These are phyloP conservation scores for Merluccius polli DNA, from an alignment of 2,797 vertebrate species.

Conservation along the genomic window DNA sequence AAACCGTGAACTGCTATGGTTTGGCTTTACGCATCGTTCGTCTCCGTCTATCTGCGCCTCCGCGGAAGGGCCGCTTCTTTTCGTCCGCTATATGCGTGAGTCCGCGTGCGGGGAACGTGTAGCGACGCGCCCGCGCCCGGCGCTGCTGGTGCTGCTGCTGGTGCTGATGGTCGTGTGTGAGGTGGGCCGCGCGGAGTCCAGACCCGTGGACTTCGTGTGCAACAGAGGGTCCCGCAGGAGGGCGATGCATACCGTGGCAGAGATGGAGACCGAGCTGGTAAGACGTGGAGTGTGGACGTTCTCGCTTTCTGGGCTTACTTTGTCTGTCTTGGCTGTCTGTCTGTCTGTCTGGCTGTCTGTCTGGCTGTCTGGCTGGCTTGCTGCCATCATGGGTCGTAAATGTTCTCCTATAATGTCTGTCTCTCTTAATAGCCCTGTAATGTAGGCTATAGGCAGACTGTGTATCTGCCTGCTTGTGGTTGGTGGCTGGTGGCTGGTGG, in stretches of 20 bases:
- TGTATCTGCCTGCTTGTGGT: not conserved
- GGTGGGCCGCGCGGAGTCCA: constrained; percentile 55
- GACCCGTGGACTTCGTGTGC: constrained; percentile 68
- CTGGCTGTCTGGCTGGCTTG: too few species aligned
- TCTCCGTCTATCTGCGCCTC: not conserved
- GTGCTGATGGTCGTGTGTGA: constrained; percentile 46
- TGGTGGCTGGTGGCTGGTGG: not conserved
- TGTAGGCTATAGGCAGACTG: too few species aligned
- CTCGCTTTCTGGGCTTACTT: constrained; percentile 6
- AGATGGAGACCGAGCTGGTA: constrained; percentile 61
- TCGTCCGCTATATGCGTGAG: constrained; percentile 13
- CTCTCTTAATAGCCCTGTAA: too few species aligned
- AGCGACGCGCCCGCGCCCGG: constrained; percentile 44
- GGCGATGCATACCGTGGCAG: constrained; percentile 59
- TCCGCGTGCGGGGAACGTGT: not conserved
- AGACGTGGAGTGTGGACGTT: constrained; percentile 22
- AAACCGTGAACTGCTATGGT: too few species aligned
- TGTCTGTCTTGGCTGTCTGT: not conserved
- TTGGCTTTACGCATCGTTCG: not conserved
- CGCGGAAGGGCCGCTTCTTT: not conserved
- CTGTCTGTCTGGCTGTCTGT: too few species aligned
- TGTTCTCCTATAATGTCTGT: constrained; percentile 9
- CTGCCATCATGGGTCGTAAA: constrained; percentile 8
- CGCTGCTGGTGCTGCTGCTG: constrained; percentile 61
- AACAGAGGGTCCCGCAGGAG: constrained; percentile 52